Evolutionary conservation across 2,797 vertebrate species (phyloP).

Genomic region (Chiroxiphia lanceolata): DNA sequence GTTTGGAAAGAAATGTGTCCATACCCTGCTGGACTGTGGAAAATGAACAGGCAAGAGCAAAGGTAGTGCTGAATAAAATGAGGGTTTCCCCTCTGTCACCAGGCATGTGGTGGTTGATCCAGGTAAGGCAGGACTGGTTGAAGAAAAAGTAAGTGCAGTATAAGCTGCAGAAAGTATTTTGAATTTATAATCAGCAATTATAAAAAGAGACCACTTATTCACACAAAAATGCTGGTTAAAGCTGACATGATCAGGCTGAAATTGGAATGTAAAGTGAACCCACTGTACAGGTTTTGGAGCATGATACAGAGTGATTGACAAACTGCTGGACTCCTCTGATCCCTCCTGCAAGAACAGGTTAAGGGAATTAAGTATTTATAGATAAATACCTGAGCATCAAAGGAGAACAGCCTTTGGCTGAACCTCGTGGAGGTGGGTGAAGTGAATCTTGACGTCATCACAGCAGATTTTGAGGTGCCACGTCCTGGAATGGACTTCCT

Average conservation of each 20-base stretch:
- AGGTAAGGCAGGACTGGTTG: not conserved
- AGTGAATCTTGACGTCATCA: not conserved
- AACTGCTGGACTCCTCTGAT: not conserved
- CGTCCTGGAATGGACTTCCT: accelerated
- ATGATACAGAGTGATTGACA: not conserved
- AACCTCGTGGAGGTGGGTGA: not conserved
- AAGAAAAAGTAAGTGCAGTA: not conserved
- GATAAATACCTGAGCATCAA: not conserved
- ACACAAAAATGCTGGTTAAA: not conserved
- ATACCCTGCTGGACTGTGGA: not conserved
- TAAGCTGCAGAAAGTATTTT: not conserved
- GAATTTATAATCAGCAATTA: no score
- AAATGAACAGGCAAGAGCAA: not conserved
- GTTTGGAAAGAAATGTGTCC: not conserved
- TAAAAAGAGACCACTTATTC: no score
- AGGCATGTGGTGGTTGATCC: not conserved
- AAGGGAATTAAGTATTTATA: not conserved
- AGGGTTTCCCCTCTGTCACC: not conserved
- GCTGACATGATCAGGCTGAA: not conserved
- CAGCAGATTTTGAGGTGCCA: not conserved
- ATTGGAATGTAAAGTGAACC: not conserved
- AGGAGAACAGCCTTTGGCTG: not conserved
- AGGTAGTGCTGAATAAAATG: not conserved
- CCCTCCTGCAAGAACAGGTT: not conserved
- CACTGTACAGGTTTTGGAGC: not conserved